Evolutionary conservation across 2,797 vertebrate species (phyloP), one percentile per base, ranked within the genome.

Genomic region (Scolopax bukidnonensis): DNA sequence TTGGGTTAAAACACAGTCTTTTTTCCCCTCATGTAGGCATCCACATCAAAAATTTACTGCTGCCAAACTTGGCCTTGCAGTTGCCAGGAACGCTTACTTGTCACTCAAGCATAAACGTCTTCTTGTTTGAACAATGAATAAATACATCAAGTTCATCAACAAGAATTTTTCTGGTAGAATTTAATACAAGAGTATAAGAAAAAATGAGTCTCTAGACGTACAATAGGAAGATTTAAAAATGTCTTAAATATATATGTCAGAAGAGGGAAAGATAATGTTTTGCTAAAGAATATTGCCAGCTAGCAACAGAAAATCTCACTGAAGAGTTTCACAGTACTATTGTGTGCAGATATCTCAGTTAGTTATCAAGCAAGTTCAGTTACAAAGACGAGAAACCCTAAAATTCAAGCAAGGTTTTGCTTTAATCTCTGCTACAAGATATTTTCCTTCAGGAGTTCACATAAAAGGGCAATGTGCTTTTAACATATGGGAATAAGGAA

Each of bases 111-210:
- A 87, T 41, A 87, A 89, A 48, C 18, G 10, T 81, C 88, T 87
- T 64, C 36, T 30, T 60, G 40, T 45, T 67, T 78, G 67, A 88
- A 68, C 53, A 91, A 81, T 45, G 12, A 96, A 87, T 45, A 82
- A 95, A 89, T 23, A 91, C 11, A 0, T 83, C 40, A 70, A 51
- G 45, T 87, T 92, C 50, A 94, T 68, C 28, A 94, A 43, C 10
- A 60, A 38, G 40, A 74, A 36, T 45, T 90, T 89, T 75, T 91
- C 50, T 84, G 30, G 59, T 40, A 87, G 70, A 71, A 74, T 91
- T 96, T 95, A 96, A 90, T 95, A 74, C 30, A 76, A 92, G 63
- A 74, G 12, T 53, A 4, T 67, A 80, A 90, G 67, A 81, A 74
- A 71, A 93, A 84, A 67, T 4, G 3, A 65, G 27, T 80, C 12